Evolutionary conservation across 2,888 invertebrate species (phyloP).

Genomic region (Leptogaster cylindrica): DNA sequence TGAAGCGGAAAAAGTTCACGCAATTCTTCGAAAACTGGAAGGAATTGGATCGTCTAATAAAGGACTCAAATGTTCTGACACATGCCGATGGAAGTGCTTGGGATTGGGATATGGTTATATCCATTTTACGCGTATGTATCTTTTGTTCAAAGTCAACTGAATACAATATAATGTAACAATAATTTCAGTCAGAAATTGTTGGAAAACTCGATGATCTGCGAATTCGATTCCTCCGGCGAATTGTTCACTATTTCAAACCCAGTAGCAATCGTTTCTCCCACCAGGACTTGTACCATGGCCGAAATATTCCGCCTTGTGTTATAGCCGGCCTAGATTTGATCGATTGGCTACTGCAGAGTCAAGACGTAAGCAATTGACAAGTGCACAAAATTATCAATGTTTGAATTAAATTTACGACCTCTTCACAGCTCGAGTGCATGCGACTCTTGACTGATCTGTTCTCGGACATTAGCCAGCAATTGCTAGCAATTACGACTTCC

Average conservation of each 20-base stretch:
- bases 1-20: conserved; percentile 62
- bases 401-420: background rate
- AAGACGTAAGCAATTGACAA: conserved; percentile 51
- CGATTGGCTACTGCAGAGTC: conserved; percentile 58
- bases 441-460: conserved; percentile 80
- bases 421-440: conserved; percentile 69
- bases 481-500: conserved; percentile 74
- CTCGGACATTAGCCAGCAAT: conserved; percentile 77
- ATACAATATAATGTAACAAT: background rate
- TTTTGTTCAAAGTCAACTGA: background rate
- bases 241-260: conserved; percentile 86
- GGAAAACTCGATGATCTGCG: conserved; percentile 72
- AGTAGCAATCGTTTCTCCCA: conserved; percentile 87
- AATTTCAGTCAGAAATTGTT: conserved; percentile 61
- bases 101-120: conserved; percentile 92
- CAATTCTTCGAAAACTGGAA: conserved; percentile 66
- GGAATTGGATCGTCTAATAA: conserved; percentile 72
- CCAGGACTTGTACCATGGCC: conserved; percentile 70
- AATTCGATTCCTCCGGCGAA: conserved; percentile 73
- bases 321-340: conserved; percentile 60
- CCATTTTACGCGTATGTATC: conserved; percentile 73
- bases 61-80: conserved; percentile 81
- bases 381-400: background rate
- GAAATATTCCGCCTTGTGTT: conserved; percentile 57
- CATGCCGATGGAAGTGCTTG: conserved; percentile 82